phyloP scores from a whole-genome alignment of 1,140 invertebrate genomes.

The Drosophila leontia region DNA sequence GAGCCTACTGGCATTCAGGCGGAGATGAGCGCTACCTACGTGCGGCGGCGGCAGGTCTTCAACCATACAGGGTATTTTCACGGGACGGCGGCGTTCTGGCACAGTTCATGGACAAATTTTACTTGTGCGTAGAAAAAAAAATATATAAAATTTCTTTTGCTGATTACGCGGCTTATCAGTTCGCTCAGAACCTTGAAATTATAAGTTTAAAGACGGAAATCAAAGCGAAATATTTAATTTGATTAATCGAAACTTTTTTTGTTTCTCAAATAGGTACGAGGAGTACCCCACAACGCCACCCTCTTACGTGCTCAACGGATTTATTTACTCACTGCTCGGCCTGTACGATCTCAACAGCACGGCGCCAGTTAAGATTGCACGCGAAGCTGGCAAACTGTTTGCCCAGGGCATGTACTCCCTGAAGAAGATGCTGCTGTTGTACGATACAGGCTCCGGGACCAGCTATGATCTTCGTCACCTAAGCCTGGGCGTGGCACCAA shows the following conservation, averaged over 20 bases:
- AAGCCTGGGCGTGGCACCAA: slow-evolving; percentile 94
- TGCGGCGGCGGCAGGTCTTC: slow-evolving; percentile 92
- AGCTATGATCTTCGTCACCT: slow-evolving; percentile 98
- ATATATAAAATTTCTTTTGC: neutral
- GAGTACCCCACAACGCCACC: slow-evolving; percentile 98
- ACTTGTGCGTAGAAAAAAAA: slow-evolving; percentile 86
- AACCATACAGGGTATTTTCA: slow-evolving; percentile 91
- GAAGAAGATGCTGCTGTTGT: slow-evolving; percentile 95
- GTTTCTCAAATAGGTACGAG: slow-evolving; percentile 92
- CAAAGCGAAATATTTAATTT: too few relatives aligned
- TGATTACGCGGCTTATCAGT: neutral
- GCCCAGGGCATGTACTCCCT: slow-evolving; percentile 94
- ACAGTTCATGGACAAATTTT: slow-evolving; percentile 92
- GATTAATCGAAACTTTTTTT: neutral
- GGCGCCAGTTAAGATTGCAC: slow-evolving; percentile 87
- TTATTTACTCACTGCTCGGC: slow-evolving; percentile 98
- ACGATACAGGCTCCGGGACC: slow-evolving; percentile 98
- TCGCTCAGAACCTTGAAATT: neutral
- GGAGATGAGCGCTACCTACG: slow-evolving; percentile 91
- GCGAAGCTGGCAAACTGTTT: slow-evolving; percentile 91
- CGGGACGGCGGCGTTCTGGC: slow-evolving; percentile 93
- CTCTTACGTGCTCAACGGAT: slow-evolving; percentile 98
- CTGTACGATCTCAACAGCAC: slow-evolving; percentile 95
- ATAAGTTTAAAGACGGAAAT: neutral
- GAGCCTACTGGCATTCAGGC: slow-evolving; percentile 94